phyloP scores from a whole-genome alignment of 2,888 invertebrate species.

The Halictus ligatus region DNA sequence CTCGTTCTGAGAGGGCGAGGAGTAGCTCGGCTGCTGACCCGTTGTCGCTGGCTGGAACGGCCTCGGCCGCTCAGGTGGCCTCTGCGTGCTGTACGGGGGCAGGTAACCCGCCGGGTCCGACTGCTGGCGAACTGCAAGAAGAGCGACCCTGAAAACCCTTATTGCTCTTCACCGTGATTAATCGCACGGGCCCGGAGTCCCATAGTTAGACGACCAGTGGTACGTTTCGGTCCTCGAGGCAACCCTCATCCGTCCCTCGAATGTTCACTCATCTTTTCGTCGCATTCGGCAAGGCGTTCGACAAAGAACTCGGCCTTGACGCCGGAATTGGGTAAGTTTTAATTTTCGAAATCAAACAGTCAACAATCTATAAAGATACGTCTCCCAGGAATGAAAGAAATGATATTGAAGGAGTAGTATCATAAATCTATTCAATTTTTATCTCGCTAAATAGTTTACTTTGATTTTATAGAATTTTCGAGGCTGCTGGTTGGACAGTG shows the following conservation, averaged over 20 bases:
- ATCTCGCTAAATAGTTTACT: too few relatives aligned
- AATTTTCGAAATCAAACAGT: too few relatives aligned
- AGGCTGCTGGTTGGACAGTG: too few relatives aligned
- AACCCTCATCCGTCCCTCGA: background rate
- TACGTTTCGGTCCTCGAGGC: background rate
- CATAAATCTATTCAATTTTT: too few relatives aligned
- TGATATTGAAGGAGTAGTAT: too few relatives aligned
- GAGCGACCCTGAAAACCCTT: conserved; percentile 13
- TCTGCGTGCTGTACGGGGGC: conserved; percentile 86
- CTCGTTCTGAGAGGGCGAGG: conserved; percentile 76
- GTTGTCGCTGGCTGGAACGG: conserved; percentile 87
- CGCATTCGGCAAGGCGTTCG: too few relatives aligned
- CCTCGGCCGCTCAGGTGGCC: conserved; percentile 88
- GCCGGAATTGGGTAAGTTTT: too few relatives aligned
- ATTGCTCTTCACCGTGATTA: background rate
- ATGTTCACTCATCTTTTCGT: too few relatives aligned
- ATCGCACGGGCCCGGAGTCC: background rate
- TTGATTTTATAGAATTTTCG: too few relatives aligned
- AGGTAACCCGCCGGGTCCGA: conserved; percentile 84
- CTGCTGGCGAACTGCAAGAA: conserved; percentile 87
- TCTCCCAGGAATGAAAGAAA: too few relatives aligned
- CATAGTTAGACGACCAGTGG: background rate
- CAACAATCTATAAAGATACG: too few relatives aligned
- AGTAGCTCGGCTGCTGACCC: conserved; percentile 78
- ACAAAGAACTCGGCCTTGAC: too few relatives aligned